A percentile compares a stretch with the other conserved stretches of the same genome.
Conservation (phyloP, 2,797 vertebrate species). For the Chanos chanos region DNA sequence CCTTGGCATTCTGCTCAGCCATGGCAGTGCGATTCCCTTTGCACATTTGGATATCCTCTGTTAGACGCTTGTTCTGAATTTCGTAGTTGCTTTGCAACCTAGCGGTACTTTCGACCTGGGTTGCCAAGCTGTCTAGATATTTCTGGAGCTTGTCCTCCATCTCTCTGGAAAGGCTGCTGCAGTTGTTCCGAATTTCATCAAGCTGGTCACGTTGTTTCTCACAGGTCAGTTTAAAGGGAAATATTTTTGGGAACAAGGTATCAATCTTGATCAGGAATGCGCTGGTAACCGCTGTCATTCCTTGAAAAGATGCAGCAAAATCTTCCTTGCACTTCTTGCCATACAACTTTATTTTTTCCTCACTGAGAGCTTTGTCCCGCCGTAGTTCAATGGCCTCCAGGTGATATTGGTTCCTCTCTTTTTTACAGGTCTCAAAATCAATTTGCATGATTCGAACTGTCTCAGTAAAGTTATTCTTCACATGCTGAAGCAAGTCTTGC, state of each 20-base stretch:
- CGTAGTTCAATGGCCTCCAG: conserved; percentile 53
- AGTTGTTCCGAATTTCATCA: conserved; percentile 71
- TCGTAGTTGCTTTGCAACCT: conserved; percentile 51
- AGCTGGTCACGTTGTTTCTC: conserved; percentile 62
- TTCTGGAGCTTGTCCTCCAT: conserved; percentile 68
- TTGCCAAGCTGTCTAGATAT: conserved; percentile 63
- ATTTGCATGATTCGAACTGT: conserved; percentile 32
- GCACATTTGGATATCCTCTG: conserved; percentile 56
- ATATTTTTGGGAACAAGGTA: conserved; percentile 54
- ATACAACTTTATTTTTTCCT: conserved; percentile 49
- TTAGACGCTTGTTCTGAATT: conserved; percentile 60
- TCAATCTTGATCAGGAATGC: conserved; percentile 59
- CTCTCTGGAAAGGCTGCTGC: conserved; percentile 67
- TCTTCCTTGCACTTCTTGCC: conserved; percentile 60
- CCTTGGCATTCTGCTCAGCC: conserved; percentile 40
- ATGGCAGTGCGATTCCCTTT: conserved; percentile 55
- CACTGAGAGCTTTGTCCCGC: conserved; percentile 50
- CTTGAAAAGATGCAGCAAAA: conserved; percentile 51
- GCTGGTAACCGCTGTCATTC: conserved; percentile 54
- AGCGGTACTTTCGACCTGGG: conserved; percentile 52
- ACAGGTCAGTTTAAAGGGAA: conserved; percentile 67
- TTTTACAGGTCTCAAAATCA: conserved; percentile 39
- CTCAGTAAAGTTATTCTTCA: conserved; percentile 66
- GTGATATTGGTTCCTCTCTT: conserved; percentile 48
- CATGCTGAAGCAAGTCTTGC: conserved; percentile 15